Evolutionary conservation across 2,113 vertebrate genomes (phyloP).

Genomic region (Bos taurus): ARS-UCD2.0 NC_037356.1:22958001-22958500

Average conservation of each 20-base stretch:
- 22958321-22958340: background rate
- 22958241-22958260: background rate
- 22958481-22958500: background rate
- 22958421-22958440: background rate
- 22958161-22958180: background rate
- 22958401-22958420: background rate
- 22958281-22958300: background rate
- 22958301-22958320: background rate
- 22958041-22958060: background rate
- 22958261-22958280: background rate
- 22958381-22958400: background rate
- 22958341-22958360: background rate
- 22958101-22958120: background rate
- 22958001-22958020: background rate
- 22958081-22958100: background rate
- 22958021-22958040: background rate
- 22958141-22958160: background rate
- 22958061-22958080: background rate
- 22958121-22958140: background rate
- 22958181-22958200: background rate
- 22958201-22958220: background rate
- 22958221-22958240: background rate
- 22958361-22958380: background rate
- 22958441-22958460: background rate
- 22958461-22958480: background rate